Base-by-base conservation (phyloP, 2,113 vertebrate genomes). In the Tympanuchus pallidicinctus region DNA sequence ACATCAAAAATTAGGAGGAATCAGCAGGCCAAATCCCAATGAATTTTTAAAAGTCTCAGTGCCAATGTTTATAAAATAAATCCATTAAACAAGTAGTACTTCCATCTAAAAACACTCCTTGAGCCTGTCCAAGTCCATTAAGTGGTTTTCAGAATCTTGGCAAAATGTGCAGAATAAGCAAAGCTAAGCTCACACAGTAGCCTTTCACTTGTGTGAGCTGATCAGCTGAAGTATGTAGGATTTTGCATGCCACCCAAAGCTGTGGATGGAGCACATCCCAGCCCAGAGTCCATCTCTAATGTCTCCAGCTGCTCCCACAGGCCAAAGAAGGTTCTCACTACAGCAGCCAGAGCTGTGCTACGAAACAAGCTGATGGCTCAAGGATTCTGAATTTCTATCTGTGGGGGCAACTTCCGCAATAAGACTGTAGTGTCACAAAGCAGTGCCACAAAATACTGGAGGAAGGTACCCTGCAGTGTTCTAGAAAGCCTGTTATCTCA, bases 81-180 rank as follows among this genome's bases (percentile, higher is more conserved):
- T 92, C 73, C 80, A 81, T 95, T 96, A 94, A 88, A 93, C 38
- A 72, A 95, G 80, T 78, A 83, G 76, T 81, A 86, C 83, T 93
- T 92, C 76, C 86, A 57, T 93, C 38, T 95, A 48, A 95, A 95
- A 96, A n/a, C 79, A 25, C 66, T 77, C 47, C 50, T 90, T 48
- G 30, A 72, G 48, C 10, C 65, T 47, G 70, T 92, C 90, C 82
- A 88, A 96, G 22, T 72, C 82, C 93, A 90, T 94, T 95, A 95
- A 94, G 88, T 61, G 73, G 56, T 92, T 96, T 94, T 92, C 63
- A 88, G 76, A 85, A 92, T 85, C 71, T 91, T 95, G 94, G 73
- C 92, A 95, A 90, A 94, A 90, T 19, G 17, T 60, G 65, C 75
- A 40, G 76, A 78, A 40, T 90, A 90, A 94, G 80, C 80, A 86